phyloP scores from a whole-genome alignment of 2,888 invertebrate species.

The Emmelina monodactyla region DNA sequence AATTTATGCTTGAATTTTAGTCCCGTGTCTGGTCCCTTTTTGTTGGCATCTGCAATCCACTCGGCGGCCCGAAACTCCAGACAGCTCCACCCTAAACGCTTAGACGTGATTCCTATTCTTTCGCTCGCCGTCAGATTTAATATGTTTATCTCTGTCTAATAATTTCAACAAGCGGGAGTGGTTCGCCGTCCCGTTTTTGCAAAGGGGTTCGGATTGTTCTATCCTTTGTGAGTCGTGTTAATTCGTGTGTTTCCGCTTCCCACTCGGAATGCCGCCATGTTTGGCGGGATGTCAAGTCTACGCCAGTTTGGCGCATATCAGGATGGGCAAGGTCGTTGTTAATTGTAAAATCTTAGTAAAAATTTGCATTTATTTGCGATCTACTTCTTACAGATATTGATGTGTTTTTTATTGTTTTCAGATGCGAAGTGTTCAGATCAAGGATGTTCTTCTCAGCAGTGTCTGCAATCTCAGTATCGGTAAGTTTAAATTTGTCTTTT shows the following conservation, averaged over 20 bases:
- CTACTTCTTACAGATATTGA: too few relatives aligned
- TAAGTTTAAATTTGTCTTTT: too few relatives aligned
- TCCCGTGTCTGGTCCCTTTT: conserved; percentile 57
- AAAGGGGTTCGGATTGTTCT: conserved; percentile 38
- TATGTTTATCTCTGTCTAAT: conserved; percentile 50
- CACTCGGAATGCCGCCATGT: conserved; percentile 61
- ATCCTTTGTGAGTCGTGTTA: conserved; percentile 56
- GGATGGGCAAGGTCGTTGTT: conserved; percentile 20
- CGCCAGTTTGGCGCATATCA: conserved; percentile 61
- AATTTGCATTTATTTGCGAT: too few relatives aligned
- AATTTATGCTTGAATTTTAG: conserved; percentile 60
- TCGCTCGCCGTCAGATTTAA: conserved; percentile 43
- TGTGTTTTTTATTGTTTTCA: too few relatives aligned
- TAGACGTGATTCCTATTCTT: conserved; percentile 47
- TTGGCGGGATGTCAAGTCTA: conserved; percentile 62
- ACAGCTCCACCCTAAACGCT: conserved; percentile 66
- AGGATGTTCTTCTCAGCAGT: background rate
- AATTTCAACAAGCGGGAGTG: conserved; percentile 46
- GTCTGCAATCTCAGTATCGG: too few relatives aligned
- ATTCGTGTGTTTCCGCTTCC: conserved; percentile 63
- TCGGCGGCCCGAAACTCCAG: conserved; percentile 51
- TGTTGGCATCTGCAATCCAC: conserved; percentile 60
- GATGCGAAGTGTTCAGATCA: too few relatives aligned
- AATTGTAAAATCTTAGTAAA: background rate
- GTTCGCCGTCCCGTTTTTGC: conserved; percentile 54